phyloP scores from a whole-genome alignment of 2,113 vertebrate genomes.

The Bagarius yarrelli region DNA sequence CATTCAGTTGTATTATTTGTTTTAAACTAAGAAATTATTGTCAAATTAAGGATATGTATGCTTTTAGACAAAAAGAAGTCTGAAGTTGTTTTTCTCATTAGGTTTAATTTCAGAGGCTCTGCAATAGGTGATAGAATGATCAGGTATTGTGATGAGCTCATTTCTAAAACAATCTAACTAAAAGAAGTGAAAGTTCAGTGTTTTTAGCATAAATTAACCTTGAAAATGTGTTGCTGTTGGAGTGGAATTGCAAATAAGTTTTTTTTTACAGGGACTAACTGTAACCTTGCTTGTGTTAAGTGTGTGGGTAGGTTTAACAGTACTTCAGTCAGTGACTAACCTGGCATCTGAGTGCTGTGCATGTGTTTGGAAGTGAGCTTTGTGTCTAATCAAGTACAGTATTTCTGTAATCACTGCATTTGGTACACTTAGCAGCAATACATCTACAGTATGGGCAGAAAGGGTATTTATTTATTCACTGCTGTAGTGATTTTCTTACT shows the following conservation, averaged over 20 bases:
- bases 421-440: not conserved
- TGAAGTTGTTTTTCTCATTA: conserved; percentile 77
- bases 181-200: conserved; percentile 50
- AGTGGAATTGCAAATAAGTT: not conserved
- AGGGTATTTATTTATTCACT: not conserved
- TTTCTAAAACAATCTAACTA: conserved; percentile 58
- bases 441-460: not conserved
- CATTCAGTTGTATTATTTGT: not conserved
- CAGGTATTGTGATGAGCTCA: conserved; percentile 83
- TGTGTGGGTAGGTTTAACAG: conserved; percentile 31
- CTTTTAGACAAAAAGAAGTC: not conserved
- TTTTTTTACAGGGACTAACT: conserved; percentile 7
- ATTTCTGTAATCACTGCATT: conserved; percentile 18
- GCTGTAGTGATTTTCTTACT: not conserved
- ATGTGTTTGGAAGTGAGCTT: conserved; percentile 30
- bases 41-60: not conserved
- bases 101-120: conserved; percentile 97
- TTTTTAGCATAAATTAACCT: conserved; percentile 11
- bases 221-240: not conserved
- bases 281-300: conserved; percentile 26
- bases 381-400: conserved; percentile 7
- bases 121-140: conserved; percentile 99
- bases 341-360: not conserved
- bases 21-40: not conserved
- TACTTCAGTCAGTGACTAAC: conserved; percentile 31